phyloP scores from a whole-genome alignment of 2,113 vertebrate species.

The Dendrocopos noguchii region DNA sequence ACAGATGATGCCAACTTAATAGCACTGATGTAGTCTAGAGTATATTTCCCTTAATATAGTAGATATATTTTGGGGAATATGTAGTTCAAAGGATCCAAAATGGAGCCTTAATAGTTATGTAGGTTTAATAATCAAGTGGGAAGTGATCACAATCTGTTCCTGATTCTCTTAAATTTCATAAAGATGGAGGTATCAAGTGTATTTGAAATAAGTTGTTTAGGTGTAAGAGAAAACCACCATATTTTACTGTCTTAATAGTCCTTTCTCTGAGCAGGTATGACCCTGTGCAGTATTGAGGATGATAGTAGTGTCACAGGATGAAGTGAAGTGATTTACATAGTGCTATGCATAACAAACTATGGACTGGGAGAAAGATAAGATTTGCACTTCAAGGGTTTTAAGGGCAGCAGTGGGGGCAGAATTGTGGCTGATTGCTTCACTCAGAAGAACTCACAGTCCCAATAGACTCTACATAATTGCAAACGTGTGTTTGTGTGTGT shows the following conservation, averaged over 20 bases:
- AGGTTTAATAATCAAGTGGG: background rate
- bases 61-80: background rate
- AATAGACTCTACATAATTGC: background rate
- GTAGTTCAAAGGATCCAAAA: background rate
- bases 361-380: background rate
- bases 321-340: background rate
- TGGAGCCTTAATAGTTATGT: background rate
- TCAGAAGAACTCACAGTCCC: background rate
- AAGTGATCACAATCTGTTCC: background rate
- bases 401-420: background rate
- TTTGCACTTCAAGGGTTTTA: background rate
- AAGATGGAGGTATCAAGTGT: background rate
- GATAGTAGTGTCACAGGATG: background rate
- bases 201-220: background rate
- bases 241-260: background rate
- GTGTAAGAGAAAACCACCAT: background rate
- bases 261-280: background rate
- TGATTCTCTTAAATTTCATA: background rate
- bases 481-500: background rate
- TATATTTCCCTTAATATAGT: background rate
- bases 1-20: background rate
- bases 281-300: background rate
- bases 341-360: background rate
- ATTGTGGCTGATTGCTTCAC: background rate
- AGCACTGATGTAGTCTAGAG: background rate